Percentiles rank a stretch among this genome's conserved stretches.
These are phyloP conservation scores for Philypnodon macrostomus DNA, from an alignment of 2,797 vertebrate genomes.

Conservation along the genomic window DNA sequence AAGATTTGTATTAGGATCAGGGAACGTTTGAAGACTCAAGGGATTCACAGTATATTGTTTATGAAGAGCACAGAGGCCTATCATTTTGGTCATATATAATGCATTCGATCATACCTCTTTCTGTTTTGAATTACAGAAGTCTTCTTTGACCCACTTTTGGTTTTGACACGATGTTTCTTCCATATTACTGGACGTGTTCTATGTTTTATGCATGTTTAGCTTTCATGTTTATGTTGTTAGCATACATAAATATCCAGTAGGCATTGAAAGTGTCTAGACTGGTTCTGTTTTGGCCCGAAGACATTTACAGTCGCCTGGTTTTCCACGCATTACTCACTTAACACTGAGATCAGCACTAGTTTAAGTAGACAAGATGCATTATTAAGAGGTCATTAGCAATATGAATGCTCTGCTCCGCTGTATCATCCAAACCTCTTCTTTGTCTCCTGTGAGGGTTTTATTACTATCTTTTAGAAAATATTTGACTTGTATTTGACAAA, in stretches of 20 bases:
- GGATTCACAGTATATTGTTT: not conserved
- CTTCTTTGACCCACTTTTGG: no score
- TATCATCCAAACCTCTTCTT: not conserved
- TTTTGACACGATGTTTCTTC: no score
- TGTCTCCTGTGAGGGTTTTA: not conserved
- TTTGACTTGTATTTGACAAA: not conserved
- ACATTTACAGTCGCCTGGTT: conserved; percentile 15
- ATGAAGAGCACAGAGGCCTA: no score
- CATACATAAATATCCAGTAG: conserved; percentile 24
- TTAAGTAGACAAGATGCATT: not conserved
- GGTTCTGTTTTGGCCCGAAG: conserved; percentile 29
- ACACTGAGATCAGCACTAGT: conserved; percentile 5
- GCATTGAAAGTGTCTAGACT: conserved; percentile 36
- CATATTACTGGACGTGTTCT: no score
- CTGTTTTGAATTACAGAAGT: no score
- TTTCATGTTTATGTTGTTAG: conserved; percentile 1
- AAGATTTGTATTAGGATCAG: conserved; percentile 3
- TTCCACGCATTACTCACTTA: conserved; percentile 10
- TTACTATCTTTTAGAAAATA: not conserved
- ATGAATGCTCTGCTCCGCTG: not conserved
- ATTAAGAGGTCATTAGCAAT: not conserved
- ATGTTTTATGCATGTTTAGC: not conserved
- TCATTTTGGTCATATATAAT: no score
- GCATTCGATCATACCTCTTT: no score
- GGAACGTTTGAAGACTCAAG: conserved; percentile 1